These are phyloP conservation scores for Megaceryle torquata DNA, from an alignment of 2,113 vertebrate species.

Conservation along the genomic window DNA sequence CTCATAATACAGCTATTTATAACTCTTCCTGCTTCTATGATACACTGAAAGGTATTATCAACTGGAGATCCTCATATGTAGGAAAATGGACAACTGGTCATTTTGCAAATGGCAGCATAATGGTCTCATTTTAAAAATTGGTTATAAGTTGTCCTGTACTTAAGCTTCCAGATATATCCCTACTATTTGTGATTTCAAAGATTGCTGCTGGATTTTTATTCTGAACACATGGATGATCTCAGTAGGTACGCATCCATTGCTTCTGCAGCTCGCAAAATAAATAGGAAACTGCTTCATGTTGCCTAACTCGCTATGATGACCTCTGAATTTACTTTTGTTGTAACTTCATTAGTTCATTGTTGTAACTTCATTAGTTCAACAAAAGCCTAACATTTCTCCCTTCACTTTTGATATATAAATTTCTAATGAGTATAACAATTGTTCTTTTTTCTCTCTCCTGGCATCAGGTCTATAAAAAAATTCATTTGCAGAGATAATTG, in stretches of 20 bases:
- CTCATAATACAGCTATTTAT: neutral
- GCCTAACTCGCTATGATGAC: neutral
- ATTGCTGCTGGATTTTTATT: neutral
- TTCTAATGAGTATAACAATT: neutral
- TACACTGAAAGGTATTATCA: neutral
- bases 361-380: neutral
- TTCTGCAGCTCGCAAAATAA: neutral
- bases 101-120: neutral
- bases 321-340: neutral
- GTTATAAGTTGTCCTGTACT: neutral
- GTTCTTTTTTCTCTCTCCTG: neutral
- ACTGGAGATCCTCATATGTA: neutral
- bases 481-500: neutral
- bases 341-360: neutral
- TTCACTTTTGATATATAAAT: neutral
- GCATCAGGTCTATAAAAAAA: neutral
- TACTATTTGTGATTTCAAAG: neutral
- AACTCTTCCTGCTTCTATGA: neutral
- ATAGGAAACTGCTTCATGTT: neutral
- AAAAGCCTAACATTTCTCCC: neutral
- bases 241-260: neutral
- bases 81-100: neutral
- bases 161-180: neutral
- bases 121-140: too few relatives aligned
- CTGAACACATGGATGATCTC: neutral